Evolutionary conservation across 1,140 invertebrate genomes (phyloP).

Genomic region (Trichonephila clavipes): DNA sequence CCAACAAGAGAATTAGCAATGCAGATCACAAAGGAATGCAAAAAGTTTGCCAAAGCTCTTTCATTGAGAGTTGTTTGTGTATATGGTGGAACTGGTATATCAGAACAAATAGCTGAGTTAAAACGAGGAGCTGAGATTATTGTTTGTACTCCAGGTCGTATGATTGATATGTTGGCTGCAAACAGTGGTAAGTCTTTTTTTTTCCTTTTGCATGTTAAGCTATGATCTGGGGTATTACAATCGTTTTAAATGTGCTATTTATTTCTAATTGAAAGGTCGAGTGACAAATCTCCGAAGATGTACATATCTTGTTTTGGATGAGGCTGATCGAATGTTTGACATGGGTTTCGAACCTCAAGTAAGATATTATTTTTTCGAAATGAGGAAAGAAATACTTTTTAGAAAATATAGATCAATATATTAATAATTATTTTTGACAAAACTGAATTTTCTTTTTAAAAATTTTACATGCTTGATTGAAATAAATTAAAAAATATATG

Average conservation of each 20-base stretch:
- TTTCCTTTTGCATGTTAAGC: not conserved
- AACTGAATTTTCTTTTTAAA: too few species aligned
- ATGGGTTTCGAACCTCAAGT: conserved; percentile 99
- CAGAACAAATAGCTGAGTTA: conserved; percentile 97
- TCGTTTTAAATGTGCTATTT: conserved; percentile 44
- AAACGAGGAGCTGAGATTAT: conserved; percentile 99
- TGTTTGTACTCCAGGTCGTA: conserved; percentile 98
- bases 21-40: conserved; percentile 99
- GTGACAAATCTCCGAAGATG: conserved; percentile 97
- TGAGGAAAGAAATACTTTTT: not conserved
- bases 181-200: conserved; percentile 88
- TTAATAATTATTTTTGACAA: not conserved
- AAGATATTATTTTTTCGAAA: conserved; percentile 75
- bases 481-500: too few species aligned
- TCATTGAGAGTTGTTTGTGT: conserved; percentile 95
- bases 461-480: too few species aligned
- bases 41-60: conserved; percentile 95
- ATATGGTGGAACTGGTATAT: conserved; percentile 97
- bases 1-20: conserved; percentile 99
- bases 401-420: not conserved
- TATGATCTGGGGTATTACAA: not conserved
- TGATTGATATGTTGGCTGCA: conserved; percentile 99
- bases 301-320: conserved; percentile 98
- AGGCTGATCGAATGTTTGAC: conserved; percentile 99
- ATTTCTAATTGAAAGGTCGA: conserved; percentile 83